phyloP scores from a whole-genome alignment of 2,797 vertebrate genomes.

The Anisognathus igniventris region DNA sequence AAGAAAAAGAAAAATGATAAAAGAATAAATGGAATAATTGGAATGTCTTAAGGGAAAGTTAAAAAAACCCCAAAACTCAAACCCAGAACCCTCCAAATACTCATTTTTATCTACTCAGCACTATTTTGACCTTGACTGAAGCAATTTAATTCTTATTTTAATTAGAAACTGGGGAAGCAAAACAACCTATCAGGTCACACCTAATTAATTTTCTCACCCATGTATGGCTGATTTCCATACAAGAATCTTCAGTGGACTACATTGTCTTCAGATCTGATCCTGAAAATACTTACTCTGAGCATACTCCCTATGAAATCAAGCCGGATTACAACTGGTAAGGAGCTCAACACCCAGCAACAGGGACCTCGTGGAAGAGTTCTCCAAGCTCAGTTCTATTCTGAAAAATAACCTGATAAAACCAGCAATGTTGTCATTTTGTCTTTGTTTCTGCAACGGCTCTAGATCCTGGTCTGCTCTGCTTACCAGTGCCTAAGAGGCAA shows the following conservation, averaged over 20 bases:
- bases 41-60: slow-evolving; percentile 38
- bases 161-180: not conserved
- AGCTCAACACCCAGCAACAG: slow-evolving; percentile 3
- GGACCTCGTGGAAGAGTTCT: not conserved
- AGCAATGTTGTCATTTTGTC: not conserved
- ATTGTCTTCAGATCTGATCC: slow-evolving; percentile 22
- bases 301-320: not conserved
- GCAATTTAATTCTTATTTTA: not conserved
- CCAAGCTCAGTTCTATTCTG: not conserved
- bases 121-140: not conserved
- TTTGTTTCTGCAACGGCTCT: not conserved
- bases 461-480: not conserved
- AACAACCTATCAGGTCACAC: not conserved
- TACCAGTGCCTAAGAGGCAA: not conserved
- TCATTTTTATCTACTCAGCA: not conserved
- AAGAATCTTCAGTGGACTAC: slow-evolving; percentile 19
- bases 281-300: not conserved
- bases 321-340: not conserved
- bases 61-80: not conserved
- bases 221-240: slow-evolving; percentile 15
- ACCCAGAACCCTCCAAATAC: not conserved
- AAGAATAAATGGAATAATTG: slow-evolving; percentile 59
- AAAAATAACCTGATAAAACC: slow-evolving; percentile 20
- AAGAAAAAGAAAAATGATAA: slow-evolving; percentile 40
- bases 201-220: not conserved